Percentiles rank a stretch among this genome's conserved stretches.
phyloP scores from a whole-genome alignment of 2,113 vertebrate genomes.

The Festucalex cinctus region DNA sequence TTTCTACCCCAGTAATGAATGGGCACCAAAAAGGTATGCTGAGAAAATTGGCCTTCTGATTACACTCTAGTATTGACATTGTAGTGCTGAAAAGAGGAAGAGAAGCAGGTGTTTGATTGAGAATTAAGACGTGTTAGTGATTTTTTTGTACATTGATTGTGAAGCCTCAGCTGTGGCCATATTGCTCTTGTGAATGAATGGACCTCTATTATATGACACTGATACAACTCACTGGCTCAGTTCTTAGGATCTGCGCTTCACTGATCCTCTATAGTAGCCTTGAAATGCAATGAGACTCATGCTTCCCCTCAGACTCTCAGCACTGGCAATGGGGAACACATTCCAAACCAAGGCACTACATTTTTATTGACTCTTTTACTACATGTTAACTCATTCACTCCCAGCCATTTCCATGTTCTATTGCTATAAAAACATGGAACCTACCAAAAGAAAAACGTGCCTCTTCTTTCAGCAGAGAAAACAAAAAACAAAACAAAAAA shows the following conservation, averaged over 20 bases:
- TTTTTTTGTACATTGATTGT: not conserved
- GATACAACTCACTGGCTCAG: constrained; percentile 29
- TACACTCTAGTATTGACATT: constrained; percentile 30
- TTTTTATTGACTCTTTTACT: no score
- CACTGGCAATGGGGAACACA: not conserved
- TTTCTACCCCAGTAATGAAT: constrained; percentile 51
- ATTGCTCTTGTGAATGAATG: constrained; percentile 12
- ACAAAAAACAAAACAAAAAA: no score
- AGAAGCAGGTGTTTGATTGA: constrained; percentile 42
- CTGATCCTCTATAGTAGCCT: constrained; percentile 21
- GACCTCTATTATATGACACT: constrained; percentile 22
- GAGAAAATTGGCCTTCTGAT: constrained; percentile 63
- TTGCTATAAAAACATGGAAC: no score
- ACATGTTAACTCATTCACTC: no score
- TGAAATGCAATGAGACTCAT: constrained; percentile 14
- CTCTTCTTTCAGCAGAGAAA: no score
- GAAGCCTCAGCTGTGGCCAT: constrained; percentile 5
- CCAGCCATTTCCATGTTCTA: no score
- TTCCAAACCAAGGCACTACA: no score
- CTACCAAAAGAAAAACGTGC: no score
- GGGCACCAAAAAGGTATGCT: constrained; percentile 50
- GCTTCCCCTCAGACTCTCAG: not conserved
- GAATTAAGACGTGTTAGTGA: constrained; percentile 23
- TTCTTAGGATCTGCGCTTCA: constrained; percentile 19
- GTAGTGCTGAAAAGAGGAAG: constrained; percentile 24